Evolutionary conservation across 92 coral and sea anemone genomes (phyloP), one percentile per base, ranked within the genome.

Genomic region (Porites cylindrica): DNA sequence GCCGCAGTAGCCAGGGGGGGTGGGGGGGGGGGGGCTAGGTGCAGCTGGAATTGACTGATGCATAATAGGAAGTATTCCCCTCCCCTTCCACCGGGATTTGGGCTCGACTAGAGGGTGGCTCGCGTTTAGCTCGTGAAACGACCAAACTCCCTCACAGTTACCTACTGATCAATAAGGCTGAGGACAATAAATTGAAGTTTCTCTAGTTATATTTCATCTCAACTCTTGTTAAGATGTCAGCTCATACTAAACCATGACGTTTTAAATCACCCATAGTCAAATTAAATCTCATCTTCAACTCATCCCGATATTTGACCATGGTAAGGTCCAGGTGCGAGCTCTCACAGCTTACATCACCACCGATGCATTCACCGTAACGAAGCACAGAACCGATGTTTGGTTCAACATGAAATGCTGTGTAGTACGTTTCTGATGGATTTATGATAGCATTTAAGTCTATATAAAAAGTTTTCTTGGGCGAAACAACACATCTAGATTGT

Each of bases 261-360:
- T 53, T 12, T 4, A 83, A 75, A 65, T 21, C 17, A 13, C 12
- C 75, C 70, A 88, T 26, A 21, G 76, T 81, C 23, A 51, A 59
- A 17, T 88, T 83, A 29, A 77, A 82, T 56, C 61, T 81, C 65
- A 4, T 81, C 54, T 75, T 73, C 29, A 88, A 72, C 23, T 72
- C 82, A n/a, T 80, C 76, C 9, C 87, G 81, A 74, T 88, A 88
- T 72, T 64, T 88, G 32, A 6, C 53, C 87, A 74, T 72, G 18
- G 91, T 75, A 51, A 54, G 66, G 77, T 88, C 91, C 75, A 51
- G 76, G 61, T 21, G 16, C 51, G 61, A 56, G 21, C 65, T 66
- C 2, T 8, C 17, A 51, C 91, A 86, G 51, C 58, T 13, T 66
- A 18, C 23, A 60, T 86, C 80, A 1, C 53, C 73, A 4, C 51